phyloP scores from a whole-genome alignment of 2,888 invertebrate species.

The Cephus pulcher region DNA sequence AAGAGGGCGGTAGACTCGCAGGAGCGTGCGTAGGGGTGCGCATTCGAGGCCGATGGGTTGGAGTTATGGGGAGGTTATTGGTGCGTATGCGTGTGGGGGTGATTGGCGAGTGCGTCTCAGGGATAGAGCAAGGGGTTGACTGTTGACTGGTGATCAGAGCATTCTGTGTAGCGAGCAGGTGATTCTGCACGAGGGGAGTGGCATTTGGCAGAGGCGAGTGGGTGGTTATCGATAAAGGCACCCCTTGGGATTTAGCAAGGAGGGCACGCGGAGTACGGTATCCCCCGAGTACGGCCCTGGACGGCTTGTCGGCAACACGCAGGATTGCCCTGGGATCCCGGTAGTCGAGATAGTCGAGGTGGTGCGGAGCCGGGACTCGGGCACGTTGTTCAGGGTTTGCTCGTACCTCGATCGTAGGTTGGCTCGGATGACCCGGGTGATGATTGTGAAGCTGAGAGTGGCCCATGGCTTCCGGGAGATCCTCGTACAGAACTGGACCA shows the following conservation, averaged over 20 bases:
- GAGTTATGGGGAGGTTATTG: slow-evolving; percentile 43
- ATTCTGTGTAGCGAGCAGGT: slow-evolving; percentile 38
- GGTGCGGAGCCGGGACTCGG: slow-evolving; percentile 51
- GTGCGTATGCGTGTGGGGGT: slow-evolving; percentile 18
- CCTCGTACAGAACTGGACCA: slow-evolving; percentile 80
- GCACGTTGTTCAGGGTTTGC: slow-evolving; percentile 23
- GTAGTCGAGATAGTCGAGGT: slow-evolving; percentile 64
- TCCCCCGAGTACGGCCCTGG: slow-evolving; percentile 57
- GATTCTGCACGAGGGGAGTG: slow-evolving; percentile 14
- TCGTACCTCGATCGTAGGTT: slow-evolving; percentile 63
- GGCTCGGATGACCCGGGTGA: slow-evolving; percentile 35
- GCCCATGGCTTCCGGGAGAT: slow-evolving; percentile 76
- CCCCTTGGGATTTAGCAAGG: slow-evolving; percentile 53
- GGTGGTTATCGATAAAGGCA: slow-evolving; percentile 49
- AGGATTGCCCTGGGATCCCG: slow-evolving; percentile 61
- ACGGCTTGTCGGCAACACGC: slow-evolving; percentile 57
- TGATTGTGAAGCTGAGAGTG: slow-evolving; percentile 65
- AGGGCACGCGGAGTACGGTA: slow-evolving; percentile 58
- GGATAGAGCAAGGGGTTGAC: slow-evolving; percentile 18
- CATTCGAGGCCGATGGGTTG: slow-evolving; percentile 44
- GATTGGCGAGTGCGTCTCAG: neutral
- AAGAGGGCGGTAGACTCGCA: slow-evolving; percentile 5
- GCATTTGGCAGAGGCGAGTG: slow-evolving; percentile 25
- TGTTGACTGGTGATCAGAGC: slow-evolving; percentile 45
- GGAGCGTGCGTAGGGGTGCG: slow-evolving; percentile 16